Conservation (phyloP, 2,888 invertebrate genomes). For the Ichneumon xanthorius region DNA sequence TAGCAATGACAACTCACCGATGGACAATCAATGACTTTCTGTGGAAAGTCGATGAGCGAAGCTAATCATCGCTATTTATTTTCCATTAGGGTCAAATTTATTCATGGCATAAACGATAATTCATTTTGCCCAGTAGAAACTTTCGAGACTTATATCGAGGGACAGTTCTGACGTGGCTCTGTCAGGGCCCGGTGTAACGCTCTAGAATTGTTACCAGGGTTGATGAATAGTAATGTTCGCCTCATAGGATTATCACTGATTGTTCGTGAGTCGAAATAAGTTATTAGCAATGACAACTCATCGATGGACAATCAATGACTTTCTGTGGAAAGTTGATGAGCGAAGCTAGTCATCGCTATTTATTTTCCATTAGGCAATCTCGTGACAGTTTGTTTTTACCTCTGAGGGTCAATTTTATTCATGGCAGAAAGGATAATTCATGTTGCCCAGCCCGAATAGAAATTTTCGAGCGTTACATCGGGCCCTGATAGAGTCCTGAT, state of each 20-base stretch:
- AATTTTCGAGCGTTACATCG: too few species aligned
- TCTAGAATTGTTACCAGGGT: too few species aligned
- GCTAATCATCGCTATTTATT: not conserved
- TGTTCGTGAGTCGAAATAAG: not conserved
- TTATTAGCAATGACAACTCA: not conserved
- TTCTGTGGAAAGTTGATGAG: not conserved
- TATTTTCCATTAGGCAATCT: not conserved
- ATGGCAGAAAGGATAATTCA: not conserved
- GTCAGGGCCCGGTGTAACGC: too few species aligned
- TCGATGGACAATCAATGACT: not conserved
- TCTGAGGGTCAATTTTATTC: not conserved
- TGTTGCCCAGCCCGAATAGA: too few species aligned
- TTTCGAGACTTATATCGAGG: too few species aligned
- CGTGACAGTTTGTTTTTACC: too few species aligned
- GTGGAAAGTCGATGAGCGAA: not conserved
- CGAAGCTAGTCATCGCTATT: not conserved
- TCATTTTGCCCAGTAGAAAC: too few species aligned
- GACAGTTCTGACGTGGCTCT: too few species aligned
- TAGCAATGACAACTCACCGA: not conserved
- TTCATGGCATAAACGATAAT: not conserved
- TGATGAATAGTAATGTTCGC: not conserved
- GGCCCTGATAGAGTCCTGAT: too few species aligned
- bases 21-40: not conserved
- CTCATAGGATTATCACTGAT: not conserved
- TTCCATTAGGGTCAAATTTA: not conserved